Evolutionary conservation across 1,140 invertebrate genomes (phyloP).

Genomic region (Helicoverpa armigera): DNA sequence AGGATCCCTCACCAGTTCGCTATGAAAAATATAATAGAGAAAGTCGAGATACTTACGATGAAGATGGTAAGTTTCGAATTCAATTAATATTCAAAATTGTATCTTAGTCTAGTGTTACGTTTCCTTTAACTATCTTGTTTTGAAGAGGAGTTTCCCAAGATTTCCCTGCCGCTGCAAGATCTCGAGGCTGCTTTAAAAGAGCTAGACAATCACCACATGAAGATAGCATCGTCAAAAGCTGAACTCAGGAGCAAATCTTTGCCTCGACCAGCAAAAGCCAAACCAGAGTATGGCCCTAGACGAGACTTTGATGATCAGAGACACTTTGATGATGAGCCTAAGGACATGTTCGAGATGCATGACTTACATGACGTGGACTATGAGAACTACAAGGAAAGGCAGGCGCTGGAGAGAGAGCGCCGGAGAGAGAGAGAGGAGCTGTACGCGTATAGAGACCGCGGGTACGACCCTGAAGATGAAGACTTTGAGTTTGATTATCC

Average conservation of each 20-base stretch:
- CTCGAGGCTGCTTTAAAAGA: constrained; percentile 78
- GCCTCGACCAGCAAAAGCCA: constrained; percentile 69
- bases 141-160: constrained; percentile 79
- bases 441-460: constrained; percentile 71
- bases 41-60: constrained; percentile 62
- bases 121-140: neutral
- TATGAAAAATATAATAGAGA: constrained; percentile 64
- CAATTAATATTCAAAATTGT: neutral
- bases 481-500: constrained; percentile 77
- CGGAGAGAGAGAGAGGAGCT: constrained; percentile 65
- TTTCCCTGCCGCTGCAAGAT: constrained; percentile 79
- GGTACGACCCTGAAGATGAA: constrained; percentile 80
- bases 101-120: neutral
- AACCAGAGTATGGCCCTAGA: constrained; percentile 71
- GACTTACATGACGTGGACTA: constrained; percentile 78
- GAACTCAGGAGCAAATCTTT: constrained; percentile 75
- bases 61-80: constrained; percentile 51
- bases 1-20: constrained; percentile 67
- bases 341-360: constrained; percentile 77
- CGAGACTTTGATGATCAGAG: constrained; percentile 72
- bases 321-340: constrained; percentile 70
- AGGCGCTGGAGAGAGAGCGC: constrained; percentile 71
- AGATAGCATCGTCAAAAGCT: constrained; percentile 58
- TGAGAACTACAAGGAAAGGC: constrained; percentile 78
- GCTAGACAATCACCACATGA: constrained; percentile 72